phyloP scores from a whole-genome alignment of 2,113 vertebrate genomes.

The Eurystomus gularis region DNA sequence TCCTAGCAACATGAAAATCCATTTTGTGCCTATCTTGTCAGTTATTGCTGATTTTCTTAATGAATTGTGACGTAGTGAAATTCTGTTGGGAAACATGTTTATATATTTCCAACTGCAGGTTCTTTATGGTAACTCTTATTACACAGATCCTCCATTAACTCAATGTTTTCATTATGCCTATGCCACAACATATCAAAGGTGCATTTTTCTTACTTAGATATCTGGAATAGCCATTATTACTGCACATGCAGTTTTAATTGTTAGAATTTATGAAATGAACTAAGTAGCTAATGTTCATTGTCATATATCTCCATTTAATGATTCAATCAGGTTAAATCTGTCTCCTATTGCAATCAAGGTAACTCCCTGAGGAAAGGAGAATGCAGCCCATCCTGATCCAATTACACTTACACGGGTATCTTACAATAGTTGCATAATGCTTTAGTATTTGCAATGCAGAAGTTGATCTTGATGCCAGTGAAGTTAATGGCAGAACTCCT shows the following conservation, averaged over 20 bases:
- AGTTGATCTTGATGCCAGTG: not conserved
- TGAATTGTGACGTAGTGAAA: constrained; percentile 59
- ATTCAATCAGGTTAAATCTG: constrained; percentile 36
- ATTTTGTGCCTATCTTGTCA: constrained; percentile 68
- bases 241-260: constrained; percentile 67
- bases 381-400: not conserved
- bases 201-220: constrained; percentile 27
- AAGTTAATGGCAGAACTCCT: not conserved
- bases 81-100: constrained; percentile 52
- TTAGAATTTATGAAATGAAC: constrained; percentile 35
- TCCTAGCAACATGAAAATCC: constrained; percentile 67
- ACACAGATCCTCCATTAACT: constrained; percentile 69
- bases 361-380: not conserved
- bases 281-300: constrained; percentile 49
- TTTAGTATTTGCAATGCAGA: not conserved
- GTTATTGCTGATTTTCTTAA: constrained; percentile 61
- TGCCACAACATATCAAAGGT: constrained; percentile 47
- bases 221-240: constrained; percentile 48
- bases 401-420: not conserved
- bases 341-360: constrained; percentile 23
- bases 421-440: not conserved
- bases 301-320: constrained; percentile 38
- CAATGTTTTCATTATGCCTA: constrained; percentile 21
- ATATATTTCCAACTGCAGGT: constrained; percentile 53
- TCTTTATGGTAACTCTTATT: constrained; percentile 39